A percentile compares a stretch with the other conserved stretches of the same genome.
phyloP scores from a whole-genome alignment of 2,797 vertebrate genomes.

The Acropternis orthonyx region DNA sequence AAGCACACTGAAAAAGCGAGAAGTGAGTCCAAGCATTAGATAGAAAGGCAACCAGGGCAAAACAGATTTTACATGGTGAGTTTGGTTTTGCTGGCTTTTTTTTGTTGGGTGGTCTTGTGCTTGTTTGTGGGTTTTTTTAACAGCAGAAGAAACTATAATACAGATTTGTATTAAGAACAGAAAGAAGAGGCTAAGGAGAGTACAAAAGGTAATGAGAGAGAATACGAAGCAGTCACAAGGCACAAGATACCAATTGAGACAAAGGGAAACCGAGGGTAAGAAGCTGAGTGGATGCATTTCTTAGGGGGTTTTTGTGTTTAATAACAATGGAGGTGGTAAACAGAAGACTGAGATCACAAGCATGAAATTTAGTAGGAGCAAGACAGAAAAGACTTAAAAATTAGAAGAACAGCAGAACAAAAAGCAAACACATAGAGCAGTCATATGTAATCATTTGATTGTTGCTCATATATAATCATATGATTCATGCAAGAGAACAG shows the following conservation, averaged over 20 bases:
- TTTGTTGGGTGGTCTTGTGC: background rate
- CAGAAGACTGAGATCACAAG: background rate
- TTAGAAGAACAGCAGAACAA: background rate
- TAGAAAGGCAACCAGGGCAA: background rate
- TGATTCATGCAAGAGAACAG: background rate
- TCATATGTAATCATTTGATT: background rate
- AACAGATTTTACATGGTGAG: background rate
- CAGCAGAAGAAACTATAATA: background rate
- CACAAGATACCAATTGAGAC: background rate
- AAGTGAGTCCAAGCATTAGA: background rate
- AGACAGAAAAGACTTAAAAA: background rate
- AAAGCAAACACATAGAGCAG: background rate
- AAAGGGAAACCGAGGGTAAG: background rate
- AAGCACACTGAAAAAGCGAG: background rate
- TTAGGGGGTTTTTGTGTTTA: background rate
- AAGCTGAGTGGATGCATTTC: background rate
- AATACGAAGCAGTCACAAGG: background rate
- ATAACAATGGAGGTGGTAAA: background rate
- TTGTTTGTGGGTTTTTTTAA: background rate
- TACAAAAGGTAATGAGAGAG: background rate
- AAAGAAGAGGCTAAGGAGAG: background rate
- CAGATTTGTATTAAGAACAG: background rate
- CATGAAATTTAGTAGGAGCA: background rate
- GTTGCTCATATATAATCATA: background rate
- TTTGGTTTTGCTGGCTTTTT: background rate